Conservation (phyloP, 2,797 vertebrate species). For the Hafferia zeledoni region DNA sequence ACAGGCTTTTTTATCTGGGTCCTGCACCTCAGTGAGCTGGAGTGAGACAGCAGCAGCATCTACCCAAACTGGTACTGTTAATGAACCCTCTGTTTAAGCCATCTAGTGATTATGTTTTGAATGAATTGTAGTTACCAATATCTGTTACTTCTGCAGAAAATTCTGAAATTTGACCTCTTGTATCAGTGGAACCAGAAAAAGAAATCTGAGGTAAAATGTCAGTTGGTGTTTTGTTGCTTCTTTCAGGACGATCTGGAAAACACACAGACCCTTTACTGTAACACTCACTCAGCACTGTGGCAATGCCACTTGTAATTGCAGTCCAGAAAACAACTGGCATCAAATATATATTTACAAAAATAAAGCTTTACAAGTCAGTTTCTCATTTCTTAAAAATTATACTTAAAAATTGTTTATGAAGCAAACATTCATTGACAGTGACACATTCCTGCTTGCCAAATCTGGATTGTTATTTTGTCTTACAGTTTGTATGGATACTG, state of each 20-base stretch:
- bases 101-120: not conserved
- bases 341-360: not conserved
- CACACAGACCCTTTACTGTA: not conserved
- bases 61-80: not conserved
- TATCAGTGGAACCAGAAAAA: constrained; percentile 54
- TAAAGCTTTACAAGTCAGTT: not conserved
- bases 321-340: not conserved
- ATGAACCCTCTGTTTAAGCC: not conserved
- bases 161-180: constrained; percentile 69
- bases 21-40: not conserved
- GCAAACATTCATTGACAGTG: not conserved
- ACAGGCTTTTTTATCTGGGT: not conserved
- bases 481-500: not conserved
- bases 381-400: not conserved
- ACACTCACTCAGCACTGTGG: not conserved
- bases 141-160: constrained; percentile 69
- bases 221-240: constrained; percentile 57
- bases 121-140: constrained; percentile 68
- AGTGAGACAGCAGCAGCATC: not conserved
- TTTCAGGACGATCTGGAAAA: constrained; percentile 69
- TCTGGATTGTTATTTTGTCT: not conserved
- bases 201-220: constrained; percentile 67
- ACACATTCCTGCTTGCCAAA: not conserved
- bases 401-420: not conserved
- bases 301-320: not conserved